Evolutionary conservation across 2,113 vertebrate genomes (phyloP).

Genomic region (Pica pica): DNA sequence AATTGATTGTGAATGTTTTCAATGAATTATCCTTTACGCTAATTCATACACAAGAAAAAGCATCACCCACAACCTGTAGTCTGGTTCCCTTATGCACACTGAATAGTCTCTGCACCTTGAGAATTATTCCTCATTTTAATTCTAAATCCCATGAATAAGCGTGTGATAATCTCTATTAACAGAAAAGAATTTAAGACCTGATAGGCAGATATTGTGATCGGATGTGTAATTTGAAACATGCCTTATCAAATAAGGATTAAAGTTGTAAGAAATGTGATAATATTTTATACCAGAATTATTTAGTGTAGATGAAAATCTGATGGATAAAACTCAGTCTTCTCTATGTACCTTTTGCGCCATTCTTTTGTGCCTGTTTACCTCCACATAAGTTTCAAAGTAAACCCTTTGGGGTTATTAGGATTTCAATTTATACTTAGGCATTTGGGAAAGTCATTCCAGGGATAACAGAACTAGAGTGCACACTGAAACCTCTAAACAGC

Average conservation of each 20-base stretch:
- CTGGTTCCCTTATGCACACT: background rate
- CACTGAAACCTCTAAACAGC: background rate
- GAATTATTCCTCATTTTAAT: background rate
- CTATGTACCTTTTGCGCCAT: background rate
- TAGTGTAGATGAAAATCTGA: background rate
- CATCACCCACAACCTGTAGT: background rate
- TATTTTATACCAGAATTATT: background rate
- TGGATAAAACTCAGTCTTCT: background rate
- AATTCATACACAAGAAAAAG: background rate
- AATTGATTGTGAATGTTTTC: background rate
- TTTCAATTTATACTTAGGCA: background rate
- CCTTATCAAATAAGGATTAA: background rate
- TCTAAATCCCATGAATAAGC: background rate
- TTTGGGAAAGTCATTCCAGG: background rate
- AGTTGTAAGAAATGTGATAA: background rate
- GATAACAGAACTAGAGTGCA: too few relatives aligned
- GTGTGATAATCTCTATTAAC: background rate
- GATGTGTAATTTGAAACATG: background rate
- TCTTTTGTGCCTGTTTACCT: background rate
- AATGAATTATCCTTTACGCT: background rate
- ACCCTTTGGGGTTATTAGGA: background rate
- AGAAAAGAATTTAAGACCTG: background rate
- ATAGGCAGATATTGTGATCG: background rate
- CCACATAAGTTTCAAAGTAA: background rate
- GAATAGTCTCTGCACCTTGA: background rate